A percentile compares a stretch with the other conserved stretches of the same genome.
These are phyloP conservation scores for Idaea aversata DNA, from an alignment of 2,888 invertebrate species.

Conservation along the genomic window DNA sequence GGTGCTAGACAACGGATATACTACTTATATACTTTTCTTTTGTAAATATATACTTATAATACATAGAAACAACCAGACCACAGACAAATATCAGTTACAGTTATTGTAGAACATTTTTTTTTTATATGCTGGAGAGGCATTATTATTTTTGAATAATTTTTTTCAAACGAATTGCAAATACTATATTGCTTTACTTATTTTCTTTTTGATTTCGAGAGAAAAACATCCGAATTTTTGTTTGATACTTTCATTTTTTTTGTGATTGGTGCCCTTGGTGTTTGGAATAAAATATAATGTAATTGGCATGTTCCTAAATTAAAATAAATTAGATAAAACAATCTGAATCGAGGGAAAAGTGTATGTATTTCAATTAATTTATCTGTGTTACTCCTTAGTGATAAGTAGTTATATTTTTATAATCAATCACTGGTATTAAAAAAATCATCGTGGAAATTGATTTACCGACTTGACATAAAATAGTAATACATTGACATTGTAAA, in stretches of 20 bases:
- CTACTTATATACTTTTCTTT: no score
- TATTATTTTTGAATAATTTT: constrained; percentile 26
- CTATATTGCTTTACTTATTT: no score
- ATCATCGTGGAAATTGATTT: constrained; percentile 4
- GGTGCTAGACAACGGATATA: no score
- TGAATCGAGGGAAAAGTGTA: constrained; percentile 45
- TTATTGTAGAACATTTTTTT: constrained; percentile 29
- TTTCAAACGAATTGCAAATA: constrained; percentile 1
- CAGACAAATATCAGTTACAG: no score
- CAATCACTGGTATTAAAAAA: constrained; percentile 45
- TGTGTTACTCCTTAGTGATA: constrained; percentile 62
- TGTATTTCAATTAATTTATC: constrained; percentile 60
- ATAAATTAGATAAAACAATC: constrained; percentile 36
- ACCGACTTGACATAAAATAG: background rate
- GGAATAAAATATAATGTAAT: constrained; percentile 41
- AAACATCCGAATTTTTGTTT: background rate
- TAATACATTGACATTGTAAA: constrained; percentile 38
- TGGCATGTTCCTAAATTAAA: constrained; percentile 56
- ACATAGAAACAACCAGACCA: no score
- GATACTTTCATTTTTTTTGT: constrained; percentile 4
- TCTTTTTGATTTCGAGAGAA: background rate
- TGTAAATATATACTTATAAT: no score
- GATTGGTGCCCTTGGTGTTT: constrained; percentile 17
- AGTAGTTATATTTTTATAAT: constrained; percentile 76
- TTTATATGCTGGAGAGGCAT: constrained; percentile 42